Conservation (phyloP, 53 echinoderm and acorn worm species). For the Temnopleurus reevesii region DNA sequence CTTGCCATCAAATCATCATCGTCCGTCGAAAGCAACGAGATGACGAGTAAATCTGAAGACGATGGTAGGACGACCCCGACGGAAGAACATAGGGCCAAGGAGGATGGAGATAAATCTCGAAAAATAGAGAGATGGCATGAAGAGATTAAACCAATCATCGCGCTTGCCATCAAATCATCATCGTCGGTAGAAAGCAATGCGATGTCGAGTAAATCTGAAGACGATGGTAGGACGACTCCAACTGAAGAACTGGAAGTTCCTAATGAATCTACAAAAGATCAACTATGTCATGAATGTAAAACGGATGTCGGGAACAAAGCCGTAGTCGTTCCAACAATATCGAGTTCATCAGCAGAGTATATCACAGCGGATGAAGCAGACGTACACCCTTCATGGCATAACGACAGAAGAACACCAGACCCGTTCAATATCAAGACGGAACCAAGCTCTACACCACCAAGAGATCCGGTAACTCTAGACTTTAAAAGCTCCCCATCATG, state of each 20-base stretch:
- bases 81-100: not conserved
- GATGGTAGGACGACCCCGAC: not conserved
- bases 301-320: not conserved
- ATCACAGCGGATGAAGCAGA: conserved; percentile 37
- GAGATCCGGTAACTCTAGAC: not conserved
- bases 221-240: not conserved
- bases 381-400: not conserved
- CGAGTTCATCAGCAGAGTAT: conserved; percentile 51
- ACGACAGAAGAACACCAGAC: not conserved
- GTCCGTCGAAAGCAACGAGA: not conserved
- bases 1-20: conserved; percentile 24
- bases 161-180: conserved; percentile 4
- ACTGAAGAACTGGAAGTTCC: not conserved
- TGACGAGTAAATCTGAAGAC: not conserved
- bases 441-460: not conserved
- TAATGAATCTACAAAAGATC: not conserved
- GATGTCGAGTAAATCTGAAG: not conserved
- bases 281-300: not conserved
- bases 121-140: not conserved
- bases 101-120: not conserved
- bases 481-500: too few relatives aligned
- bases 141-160: conserved; percentile 42
- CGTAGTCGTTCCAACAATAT: not conserved
- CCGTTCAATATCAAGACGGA: not conserved
- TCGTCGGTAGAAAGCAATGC: conserved; percentile 7